These are phyloP conservation scores for Cyclargus thomasi DNA, from an alignment of 1,140 invertebrate genomes.

Conservation along the genomic window DNA sequence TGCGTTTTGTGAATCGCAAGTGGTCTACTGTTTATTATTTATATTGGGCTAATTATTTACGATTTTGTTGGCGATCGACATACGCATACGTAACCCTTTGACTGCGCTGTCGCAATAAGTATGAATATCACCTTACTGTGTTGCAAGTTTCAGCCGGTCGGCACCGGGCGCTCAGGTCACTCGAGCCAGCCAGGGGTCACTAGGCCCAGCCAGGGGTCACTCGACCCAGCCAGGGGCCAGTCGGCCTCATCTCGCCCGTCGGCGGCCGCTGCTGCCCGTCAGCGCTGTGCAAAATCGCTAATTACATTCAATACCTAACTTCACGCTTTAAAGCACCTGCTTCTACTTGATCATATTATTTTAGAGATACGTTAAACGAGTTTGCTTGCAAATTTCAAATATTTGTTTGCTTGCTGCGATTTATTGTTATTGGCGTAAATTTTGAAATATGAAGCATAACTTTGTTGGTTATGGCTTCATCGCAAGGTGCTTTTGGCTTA, in stretches of 20 bases:
- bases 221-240: constrained; percentile 40
- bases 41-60: constrained; percentile 2
- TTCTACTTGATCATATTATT: background rate
- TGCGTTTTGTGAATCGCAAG: too few relatives aligned
- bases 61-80: constrained; percentile 9
- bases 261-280: constrained; percentile 37
- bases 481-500: background rate
- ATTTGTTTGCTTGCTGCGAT: background rate
- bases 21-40: too few relatives aligned
- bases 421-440: background rate
- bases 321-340: constrained; percentile 24
- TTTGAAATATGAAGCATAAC: background rate
- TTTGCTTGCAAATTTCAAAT: background rate
- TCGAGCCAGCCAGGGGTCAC: constrained; percentile 44
- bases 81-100: constrained; percentile 15
- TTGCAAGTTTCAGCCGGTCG: constrained; percentile 34
- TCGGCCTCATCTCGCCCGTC: constrained; percentile 30
- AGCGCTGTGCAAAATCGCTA: constrained; percentile 65
- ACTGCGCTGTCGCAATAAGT: constrained; percentile 10
- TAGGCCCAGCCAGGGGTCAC: constrained; percentile 44
- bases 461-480: background rate
- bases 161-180: constrained; percentile 26
- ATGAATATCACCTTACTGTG: constrained; percentile 18
- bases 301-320: constrained; percentile 53
- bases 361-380: background rate